Conservation (phyloP, 2,797 vertebrate species). For the Acipenser ruthenus region DNA sequence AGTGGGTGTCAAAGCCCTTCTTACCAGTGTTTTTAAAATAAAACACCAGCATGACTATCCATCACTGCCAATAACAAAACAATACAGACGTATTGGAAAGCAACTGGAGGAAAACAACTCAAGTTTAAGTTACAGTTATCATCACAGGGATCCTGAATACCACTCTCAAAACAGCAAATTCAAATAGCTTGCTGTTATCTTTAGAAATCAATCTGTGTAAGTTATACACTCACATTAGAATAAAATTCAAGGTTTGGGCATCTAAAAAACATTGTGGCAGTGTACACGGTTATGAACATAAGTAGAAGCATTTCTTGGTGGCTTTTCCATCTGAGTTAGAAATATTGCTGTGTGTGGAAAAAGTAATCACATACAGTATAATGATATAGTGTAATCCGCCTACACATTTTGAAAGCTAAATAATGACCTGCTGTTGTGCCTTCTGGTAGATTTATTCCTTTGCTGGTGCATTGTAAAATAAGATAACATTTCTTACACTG, state of each 20-base stretch:
- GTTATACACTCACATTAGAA: slow-evolving; percentile 14
- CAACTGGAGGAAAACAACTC: no score
- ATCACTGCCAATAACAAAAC: no score
- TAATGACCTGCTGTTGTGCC: slow-evolving; percentile 28
- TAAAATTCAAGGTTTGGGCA: slow-evolving; percentile 7
- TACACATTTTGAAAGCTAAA: slow-evolving; percentile 32
- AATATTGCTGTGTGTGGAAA: slow-evolving; percentile 19
- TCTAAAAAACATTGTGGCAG: slow-evolving; percentile 7
- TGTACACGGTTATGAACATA: slow-evolving; percentile 31
- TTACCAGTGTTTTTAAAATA: no score
- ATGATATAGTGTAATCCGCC: slow-evolving; percentile 33
- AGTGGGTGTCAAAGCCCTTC: no score
- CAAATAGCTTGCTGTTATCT: not conserved
- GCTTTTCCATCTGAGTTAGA: slow-evolving; percentile 38
- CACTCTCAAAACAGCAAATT: no score
- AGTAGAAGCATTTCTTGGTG: slow-evolving; percentile 27
- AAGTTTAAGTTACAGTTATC: no score
- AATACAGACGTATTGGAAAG: no score
- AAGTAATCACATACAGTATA: slow-evolving; percentile 28
- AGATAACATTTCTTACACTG: slow-evolving; percentile 9
- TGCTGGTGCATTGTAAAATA: slow-evolving; percentile 15
- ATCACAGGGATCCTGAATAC: no score
- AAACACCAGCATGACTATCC: no score
- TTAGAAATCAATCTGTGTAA: not conserved
- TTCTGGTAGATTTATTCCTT: slow-evolving; percentile 29